Conservation (phyloP, 2,888 invertebrate species). For the Phengaris arion region DNA sequence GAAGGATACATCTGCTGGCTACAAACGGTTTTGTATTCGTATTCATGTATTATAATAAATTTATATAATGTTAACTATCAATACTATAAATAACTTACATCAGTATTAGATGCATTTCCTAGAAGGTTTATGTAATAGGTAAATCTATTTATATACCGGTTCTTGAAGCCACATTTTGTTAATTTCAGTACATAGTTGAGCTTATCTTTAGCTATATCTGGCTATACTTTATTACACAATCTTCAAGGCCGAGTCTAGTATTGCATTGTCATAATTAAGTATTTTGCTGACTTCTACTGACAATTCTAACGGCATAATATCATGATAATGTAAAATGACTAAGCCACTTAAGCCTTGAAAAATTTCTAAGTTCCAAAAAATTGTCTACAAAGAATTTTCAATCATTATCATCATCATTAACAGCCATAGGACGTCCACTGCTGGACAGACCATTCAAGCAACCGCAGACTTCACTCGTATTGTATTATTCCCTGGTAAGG, state of each 20-base stretch:
- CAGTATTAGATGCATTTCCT: neutral
- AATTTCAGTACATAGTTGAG: neutral
- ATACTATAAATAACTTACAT: neutral
- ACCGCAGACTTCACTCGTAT: too few species aligned
- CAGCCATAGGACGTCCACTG: too few species aligned
- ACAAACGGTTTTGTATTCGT: too few species aligned
- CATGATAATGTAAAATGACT: too few species aligned
- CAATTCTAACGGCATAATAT: too few species aligned
- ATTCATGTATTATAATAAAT: too few species aligned
- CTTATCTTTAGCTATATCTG: neutral
- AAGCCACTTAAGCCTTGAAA: too few species aligned
- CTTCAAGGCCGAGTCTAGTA: neutral
- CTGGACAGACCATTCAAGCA: too few species aligned
- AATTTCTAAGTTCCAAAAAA: too few species aligned
- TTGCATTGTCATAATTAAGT: neutral
- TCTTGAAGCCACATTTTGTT: constrained; percentile 15
- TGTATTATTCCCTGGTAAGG: too few species aligned
- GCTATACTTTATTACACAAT: neutral
- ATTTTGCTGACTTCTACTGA: neutral
- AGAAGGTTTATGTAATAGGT: constrained; percentile 5
- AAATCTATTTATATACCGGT: neutral
- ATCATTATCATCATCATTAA: too few species aligned
- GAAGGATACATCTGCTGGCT: neutral
- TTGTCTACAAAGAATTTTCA: too few species aligned
- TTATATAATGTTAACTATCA: neutral